phyloP scores from a whole-genome alignment of 2,113 vertebrate genomes.

The Riparia riparia region DNA sequence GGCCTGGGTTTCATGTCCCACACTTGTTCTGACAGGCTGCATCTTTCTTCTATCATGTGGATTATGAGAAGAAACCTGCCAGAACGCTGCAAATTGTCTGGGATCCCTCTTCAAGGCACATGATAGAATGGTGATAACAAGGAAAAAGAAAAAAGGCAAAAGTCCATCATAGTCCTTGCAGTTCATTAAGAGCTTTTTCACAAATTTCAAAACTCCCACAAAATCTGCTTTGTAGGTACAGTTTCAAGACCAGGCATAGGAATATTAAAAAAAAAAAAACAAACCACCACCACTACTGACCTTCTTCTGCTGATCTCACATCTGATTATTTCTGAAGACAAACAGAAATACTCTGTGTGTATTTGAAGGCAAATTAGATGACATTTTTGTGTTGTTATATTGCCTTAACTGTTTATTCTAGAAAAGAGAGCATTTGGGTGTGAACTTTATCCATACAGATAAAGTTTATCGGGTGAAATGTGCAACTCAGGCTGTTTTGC shows the following conservation, averaged over 20 bases:
- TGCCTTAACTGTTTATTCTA: constrained; percentile 37
- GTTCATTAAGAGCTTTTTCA: neutral
- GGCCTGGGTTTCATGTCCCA: neutral
- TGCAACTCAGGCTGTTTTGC: constrained; percentile 65
- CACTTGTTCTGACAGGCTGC: no score
- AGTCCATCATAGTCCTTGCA: neutral
- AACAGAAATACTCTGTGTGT: neutral
- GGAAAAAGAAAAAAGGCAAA: neutral
- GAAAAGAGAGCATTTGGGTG: constrained; percentile 69
- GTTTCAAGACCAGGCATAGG: neutral
- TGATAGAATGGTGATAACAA: neutral
- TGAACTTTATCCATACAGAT: constrained; percentile 76
- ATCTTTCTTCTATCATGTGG: rapidly evolving
- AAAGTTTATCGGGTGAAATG: constrained; percentile 60
- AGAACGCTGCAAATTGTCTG: neutral
- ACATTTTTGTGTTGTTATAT: neutral
- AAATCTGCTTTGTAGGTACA: neutral
- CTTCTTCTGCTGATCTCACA: neutral
- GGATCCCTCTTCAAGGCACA: neutral
- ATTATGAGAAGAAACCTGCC: neutral
- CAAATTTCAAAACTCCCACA: neutral
- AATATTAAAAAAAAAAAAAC: no score
- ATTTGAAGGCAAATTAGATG: neutral
- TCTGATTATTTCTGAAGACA: neutral
- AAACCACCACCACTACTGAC: no score